phyloP scores from a whole-genome alignment of 2,888 invertebrate species.

The Amblyteles armatorius region DNA sequence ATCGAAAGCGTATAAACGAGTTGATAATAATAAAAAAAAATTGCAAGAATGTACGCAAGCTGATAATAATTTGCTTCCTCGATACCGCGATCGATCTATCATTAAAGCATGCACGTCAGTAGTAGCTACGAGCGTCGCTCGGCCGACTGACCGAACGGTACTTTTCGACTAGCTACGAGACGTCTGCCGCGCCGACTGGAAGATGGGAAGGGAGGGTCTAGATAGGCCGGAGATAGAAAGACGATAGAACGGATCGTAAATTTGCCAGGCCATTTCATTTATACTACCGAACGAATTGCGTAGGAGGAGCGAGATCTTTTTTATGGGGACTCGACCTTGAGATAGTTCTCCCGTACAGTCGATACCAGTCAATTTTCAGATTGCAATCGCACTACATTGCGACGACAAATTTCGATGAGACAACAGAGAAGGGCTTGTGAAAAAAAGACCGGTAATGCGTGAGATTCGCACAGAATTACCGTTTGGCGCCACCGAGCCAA shows the following conservation, averaged over 20 bases:
- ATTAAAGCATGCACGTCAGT: constrained; percentile 1
- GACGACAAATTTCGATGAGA: background rate
- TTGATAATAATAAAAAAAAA: background rate
- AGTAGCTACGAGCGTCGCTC: background rate
- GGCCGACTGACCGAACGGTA: constrained; percentile 2
- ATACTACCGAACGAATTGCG: background rate
- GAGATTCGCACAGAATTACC: no score
- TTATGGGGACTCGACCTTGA: background rate
- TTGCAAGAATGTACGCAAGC: background rate
- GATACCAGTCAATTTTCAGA: no score
- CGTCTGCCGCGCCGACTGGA: background rate
- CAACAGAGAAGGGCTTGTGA: background rate
- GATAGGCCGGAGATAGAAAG: background rate
- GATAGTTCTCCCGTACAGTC: background rate
- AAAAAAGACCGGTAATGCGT: no score
- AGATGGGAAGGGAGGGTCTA: background rate
- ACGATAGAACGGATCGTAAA: background rate
- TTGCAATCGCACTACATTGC: no score
- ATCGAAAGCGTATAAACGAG: background rate
- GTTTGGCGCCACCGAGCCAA: no score
- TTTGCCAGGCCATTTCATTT: background rate
- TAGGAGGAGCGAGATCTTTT: background rate
- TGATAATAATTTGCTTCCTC: background rate
- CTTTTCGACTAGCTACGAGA: constrained; percentile 8
- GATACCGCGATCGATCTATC: background rate